Evolutionary conservation across 1,140 invertebrate genomes (phyloP), one percentile per base, ranked within the genome.

Genomic region (Aplysia californica): DNA sequence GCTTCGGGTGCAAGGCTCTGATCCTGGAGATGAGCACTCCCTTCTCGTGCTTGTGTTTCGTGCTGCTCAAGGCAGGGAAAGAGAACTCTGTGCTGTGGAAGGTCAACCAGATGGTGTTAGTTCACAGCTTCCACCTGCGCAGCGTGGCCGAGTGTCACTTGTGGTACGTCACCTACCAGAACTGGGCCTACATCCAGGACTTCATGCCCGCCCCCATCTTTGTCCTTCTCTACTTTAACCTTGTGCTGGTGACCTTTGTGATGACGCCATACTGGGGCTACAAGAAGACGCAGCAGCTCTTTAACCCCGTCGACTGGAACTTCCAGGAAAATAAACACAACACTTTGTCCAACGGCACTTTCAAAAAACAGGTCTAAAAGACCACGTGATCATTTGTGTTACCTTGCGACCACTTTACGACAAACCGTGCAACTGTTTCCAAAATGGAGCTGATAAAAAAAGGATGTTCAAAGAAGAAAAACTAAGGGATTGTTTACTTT

Each of bases 231-330:
- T 85, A 86, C 64, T 69, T 75, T 18, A 85, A 86, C 65, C 78
- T 88, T 10, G 36, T 66, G 6, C 69, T 87, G 1, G 79, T 87
- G 2, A 84, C 83, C 0, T 82, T 88, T 55, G 50, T 87, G 0
- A 85, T 88, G 83, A 88, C 87, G 35, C 87, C 87, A 21, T 88
- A 87, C 79, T 88, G 87, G 87, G 87, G 86, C 1, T 88, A 86
- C 79, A 86, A 86, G 78, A 88, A 88, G 78, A 88, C 87, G 0
- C 75, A 79, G 21, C 87, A 88, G 76, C 83, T 86, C 80, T 80
- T 87, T 38, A 84, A 79, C 36, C 86, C 84, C 0, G 83, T 85
- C 1, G 87, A 88, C 75, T 88, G 86, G 85, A 88, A 87, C 77
- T 86, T 88, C 58, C 81, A 85, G 56, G 71, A 74, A 50, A 39